Percentiles rank a stretch among this genome's conserved stretches.
Evolutionary conservation across 1,140 invertebrate species (phyloP).

Genomic region (Conus betulinus): DNA sequence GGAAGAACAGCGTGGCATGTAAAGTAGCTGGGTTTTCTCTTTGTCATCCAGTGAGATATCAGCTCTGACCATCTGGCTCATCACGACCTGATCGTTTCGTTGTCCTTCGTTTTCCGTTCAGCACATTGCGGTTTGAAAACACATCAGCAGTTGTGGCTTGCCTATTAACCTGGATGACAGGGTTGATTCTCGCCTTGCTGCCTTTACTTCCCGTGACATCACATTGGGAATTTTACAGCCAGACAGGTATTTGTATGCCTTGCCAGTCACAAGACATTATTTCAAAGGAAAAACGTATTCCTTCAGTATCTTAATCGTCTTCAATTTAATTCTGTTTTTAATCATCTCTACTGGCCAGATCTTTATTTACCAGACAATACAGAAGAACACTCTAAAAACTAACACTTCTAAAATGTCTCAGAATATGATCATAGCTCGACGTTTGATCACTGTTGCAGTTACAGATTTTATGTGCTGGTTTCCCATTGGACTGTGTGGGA

Average conservation of each 20-base stretch:
- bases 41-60: background rate
- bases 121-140: background rate
- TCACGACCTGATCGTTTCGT: slow-evolving; percentile 1
- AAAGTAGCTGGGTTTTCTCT: background rate
- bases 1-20: background rate
- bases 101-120: background rate
- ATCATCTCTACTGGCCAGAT: background rate
- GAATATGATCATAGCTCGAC: background rate
- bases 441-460: background rate
- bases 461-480: slow-evolving; percentile 10
- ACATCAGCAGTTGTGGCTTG: background rate
- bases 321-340: background rate
- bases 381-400: background rate
- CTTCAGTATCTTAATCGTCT: background rate
- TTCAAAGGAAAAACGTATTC: background rate
- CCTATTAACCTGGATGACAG: background rate
- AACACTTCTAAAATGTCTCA: background rate
- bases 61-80: background rate
- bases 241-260: background rate
- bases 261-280: background rate
- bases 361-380: background rate
- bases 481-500: slow-evolving; percentile 5
- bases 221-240: slow-evolving; percentile 9
- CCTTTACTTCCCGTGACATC: background rate
- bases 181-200: background rate